phyloP scores from a whole-genome alignment of 2,888 invertebrate species.

The Sinhomidia bicolor region DNA sequence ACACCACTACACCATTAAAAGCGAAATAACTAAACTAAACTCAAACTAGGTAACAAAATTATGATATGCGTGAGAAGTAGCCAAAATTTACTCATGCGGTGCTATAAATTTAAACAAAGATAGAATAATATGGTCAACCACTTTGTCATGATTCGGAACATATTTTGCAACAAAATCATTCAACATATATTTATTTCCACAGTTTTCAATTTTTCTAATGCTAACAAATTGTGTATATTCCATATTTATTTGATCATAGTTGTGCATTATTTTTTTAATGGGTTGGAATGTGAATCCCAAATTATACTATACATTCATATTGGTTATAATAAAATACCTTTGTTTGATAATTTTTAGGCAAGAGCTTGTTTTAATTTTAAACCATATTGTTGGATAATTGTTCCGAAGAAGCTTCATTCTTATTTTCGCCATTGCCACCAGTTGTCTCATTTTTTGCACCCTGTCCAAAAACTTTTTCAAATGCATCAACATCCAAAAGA shows the following conservation, averaged over 20 bases:
- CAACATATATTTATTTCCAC: neutral
- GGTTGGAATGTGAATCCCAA: too few relatives aligned
- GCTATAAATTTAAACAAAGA: neutral
- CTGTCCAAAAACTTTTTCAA: conserved; percentile 13
- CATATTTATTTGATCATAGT: too few relatives aligned
- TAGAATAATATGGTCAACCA: neutral
- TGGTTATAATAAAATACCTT: too few relatives aligned
- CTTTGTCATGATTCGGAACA: neutral
- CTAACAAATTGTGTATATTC: too few relatives aligned
- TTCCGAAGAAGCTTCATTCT: neutral
- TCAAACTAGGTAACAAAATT: neutral
- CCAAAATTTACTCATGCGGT: neutral
- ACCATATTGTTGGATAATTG: neutral
- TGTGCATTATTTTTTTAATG: too few relatives aligned
- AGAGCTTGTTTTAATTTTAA: too few relatives aligned
- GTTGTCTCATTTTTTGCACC: too few relatives aligned
- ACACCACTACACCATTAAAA: neutral
- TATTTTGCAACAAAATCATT: neutral
- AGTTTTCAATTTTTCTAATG: neutral
- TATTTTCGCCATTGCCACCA: neutral
- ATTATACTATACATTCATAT: too few relatives aligned
- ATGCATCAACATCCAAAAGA: conserved; percentile 44
- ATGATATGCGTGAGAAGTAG: neutral
- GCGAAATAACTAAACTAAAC: neutral
- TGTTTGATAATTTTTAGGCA: too few relatives aligned